These are phyloP conservation scores for Loripinus fragilis DNA, from an alignment of 2,888 invertebrate species.

Conservation along the genomic window DNA sequence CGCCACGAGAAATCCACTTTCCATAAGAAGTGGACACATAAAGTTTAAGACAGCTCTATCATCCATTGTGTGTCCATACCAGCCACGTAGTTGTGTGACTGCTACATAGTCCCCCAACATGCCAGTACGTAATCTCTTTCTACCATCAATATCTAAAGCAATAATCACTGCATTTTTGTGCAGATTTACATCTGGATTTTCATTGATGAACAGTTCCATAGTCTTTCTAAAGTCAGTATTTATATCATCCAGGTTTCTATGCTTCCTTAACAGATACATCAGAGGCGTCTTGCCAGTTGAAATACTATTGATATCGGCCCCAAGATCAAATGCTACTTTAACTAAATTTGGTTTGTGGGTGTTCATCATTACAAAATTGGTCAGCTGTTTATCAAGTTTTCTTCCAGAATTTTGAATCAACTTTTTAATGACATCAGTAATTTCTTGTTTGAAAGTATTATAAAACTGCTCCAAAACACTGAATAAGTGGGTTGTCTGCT, in stretches of 20 bases:
- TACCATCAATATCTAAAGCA: not conserved
- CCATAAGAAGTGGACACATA: no score
- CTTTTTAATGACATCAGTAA: not conserved
- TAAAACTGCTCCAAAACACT: not conserved
- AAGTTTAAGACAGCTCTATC: no score
- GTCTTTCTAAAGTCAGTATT: not conserved
- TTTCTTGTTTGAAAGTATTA: not conserved
- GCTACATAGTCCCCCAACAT: no score
- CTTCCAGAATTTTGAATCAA: not conserved
- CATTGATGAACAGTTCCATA: not conserved
- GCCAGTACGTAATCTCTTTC: no score
- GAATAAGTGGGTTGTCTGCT: not conserved
- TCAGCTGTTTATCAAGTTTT: not conserved
- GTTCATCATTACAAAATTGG: not conserved
- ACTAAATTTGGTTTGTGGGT: not conserved
- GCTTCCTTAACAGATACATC: not conserved
- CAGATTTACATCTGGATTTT: not conserved
- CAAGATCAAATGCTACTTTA: not conserved
- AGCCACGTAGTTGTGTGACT: no score
- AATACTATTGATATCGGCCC: not conserved
- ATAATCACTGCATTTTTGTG: not conserved
- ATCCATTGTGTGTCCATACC: no score
- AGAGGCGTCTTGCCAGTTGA: not conserved
- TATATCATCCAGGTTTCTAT: not conserved
- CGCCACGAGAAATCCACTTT: no score